Base-by-base conservation (phyloP, 2,888 invertebrate genomes). In the Agonopterix arenella region DNA sequence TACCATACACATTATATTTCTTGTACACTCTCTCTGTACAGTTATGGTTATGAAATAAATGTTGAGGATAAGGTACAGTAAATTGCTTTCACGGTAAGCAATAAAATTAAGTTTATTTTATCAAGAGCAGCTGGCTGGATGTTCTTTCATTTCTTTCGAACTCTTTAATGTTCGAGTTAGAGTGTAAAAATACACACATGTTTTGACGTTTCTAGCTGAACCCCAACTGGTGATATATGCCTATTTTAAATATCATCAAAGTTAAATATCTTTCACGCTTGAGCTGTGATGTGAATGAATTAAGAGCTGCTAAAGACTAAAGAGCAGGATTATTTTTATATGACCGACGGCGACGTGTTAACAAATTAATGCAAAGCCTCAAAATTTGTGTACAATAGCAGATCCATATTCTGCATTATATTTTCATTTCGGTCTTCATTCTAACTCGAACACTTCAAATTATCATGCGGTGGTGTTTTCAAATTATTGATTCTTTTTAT, bases 101-200 rank as follows among this genome's bases (percentile, higher is more conserved):
- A 57, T 67, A 62, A 64, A 65, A 56, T 51, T 47, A 48, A 52
- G 58, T 63, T 61, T 61, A 61, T 70, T 69, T 73, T 62, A 64
- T 68, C 64, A 50, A 11, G 55, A 69, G 60, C 76, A 76, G 73
- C 74, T 76, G 71, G 59, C 7, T 28, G 28, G 28, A 28, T 28
- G 28, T 69, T 60, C 58, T 60, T 64, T 58, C 61, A 62, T 67
- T 67, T 62, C 60, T 60, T 70, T 70, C 62, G 56, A 71, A 73
- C 69, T 74, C 73, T 76, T 80, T 78, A 62, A 77, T 70, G 76
- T 73, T 66, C 56, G 61, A 60, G 59, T 66, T 65, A 60, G 63
- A 54, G 68, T 73, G 64, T 76, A 77, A 73, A 80, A 80, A 80
- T 77, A 80, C 61, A 70, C 70, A 57, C 61, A 64, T 66, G 70